Base-by-base conservation (phyloP, 1,140 invertebrate genomes). In the Anastrepha obliqua region DNA sequence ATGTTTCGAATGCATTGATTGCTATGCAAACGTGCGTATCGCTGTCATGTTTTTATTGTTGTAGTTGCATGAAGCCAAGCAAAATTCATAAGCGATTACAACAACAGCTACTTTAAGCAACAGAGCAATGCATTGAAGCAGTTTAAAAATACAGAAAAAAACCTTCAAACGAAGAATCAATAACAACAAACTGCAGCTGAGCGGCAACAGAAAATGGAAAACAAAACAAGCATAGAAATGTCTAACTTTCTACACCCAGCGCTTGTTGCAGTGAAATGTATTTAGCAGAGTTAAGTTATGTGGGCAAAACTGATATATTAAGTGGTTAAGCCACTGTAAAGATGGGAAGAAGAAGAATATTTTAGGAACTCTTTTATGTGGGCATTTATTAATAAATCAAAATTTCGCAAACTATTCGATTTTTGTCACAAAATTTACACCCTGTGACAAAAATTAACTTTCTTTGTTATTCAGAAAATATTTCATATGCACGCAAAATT, bases 11-110 rank as follows among this genome's bases (percentile, higher is more conserved):
- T 29, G 47, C 47, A 81, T 81, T 81, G 74, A 81, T 81, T 81
- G 74, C 74, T 42, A 81, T 81, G 74, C 74, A 81, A 81, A 81
- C 47, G 74, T 81, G 74, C 74, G 51, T 81, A 55, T 9, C 20
- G 47, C 47, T 20, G 17, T 17, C 3, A 1, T 55, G 47, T 55
- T 81, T 9, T 81, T 81, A 6, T 55, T 55, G 47, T 15, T 74
- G 11, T 47, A 9, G 42, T 74, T 44, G 64, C 74, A 81, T 47
- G 74, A 81, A 81, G 74, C 74, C 74, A 58, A 29, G 55, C 47
- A 58, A 81, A 81, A 81, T 55, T 11, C 8, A 0, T 29, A 55
- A 55, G 47, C 67, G 39, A 44, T 42, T 2, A 58, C 39, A 74
- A 74, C 67, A 47, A 74, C 64, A 39, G 20, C 67, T 70, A 42